Evolutionary conservation across 2,797 vertebrate genomes (phyloP).

Genomic region (Ispidina lecontei): DNA sequence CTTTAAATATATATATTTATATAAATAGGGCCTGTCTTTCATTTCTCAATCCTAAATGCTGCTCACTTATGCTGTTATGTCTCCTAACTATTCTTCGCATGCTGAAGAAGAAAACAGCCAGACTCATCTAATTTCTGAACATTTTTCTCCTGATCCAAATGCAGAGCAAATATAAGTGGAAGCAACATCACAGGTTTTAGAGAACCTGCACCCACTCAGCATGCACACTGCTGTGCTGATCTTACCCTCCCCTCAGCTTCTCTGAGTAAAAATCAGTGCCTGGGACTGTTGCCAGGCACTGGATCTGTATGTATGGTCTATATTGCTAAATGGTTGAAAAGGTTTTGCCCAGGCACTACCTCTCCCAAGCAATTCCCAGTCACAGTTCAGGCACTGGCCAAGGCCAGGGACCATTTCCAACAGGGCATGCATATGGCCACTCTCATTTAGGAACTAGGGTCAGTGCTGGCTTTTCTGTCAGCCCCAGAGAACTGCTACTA

Average conservation of each 20-base stretch:
- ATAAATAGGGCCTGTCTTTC: neutral
- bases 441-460: neutral
- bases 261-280: neutral
- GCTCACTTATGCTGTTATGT: neutral
- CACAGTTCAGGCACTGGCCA: neutral
- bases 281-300: neutral
- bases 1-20: neutral
- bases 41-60: neutral
- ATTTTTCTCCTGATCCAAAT: neutral
- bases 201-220: neutral
- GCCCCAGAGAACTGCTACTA: neutral
- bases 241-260: neutral
- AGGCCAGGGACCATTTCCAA: neutral
- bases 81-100: neutral
- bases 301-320: neutral
- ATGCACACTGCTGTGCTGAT: accelerated
- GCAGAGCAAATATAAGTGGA: neutral
- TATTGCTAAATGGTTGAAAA: neutral
- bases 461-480: neutral
- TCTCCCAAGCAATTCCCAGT: neutral
- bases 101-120: neutral
- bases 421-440: neutral
- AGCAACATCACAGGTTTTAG: neutral
- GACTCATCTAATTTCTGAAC: neutral
- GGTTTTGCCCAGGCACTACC: neutral